Evolutionary conservation across 1,140 invertebrate genomes (phyloP), one percentile per base, ranked within the genome.

Genomic region (Hylyphantes graminicola): DNA sequence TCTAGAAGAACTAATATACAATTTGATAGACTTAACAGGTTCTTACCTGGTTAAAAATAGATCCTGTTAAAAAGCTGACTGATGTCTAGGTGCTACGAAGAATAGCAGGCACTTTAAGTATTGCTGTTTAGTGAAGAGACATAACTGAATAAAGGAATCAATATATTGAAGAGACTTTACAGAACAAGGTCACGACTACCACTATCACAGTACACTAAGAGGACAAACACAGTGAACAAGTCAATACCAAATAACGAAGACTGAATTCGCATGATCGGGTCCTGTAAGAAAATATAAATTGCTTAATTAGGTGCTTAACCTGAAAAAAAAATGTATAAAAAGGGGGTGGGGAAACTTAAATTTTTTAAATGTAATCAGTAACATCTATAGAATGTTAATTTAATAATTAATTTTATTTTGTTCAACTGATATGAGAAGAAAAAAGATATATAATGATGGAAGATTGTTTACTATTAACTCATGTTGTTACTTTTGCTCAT

Each of bases 61-160:
- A 35, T 35, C 1, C 35, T 35, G 2, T 35, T 35, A 35, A 5
- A 35, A 35, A 35, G 35, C 35, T 35, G 5, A 35, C 35, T 35
- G 35, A 35, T 35, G 35, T 35, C 35, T 35, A 35, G 35, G 35
- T 35, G 35, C 35, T 35, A 35, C 5, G 35, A 35, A 15, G 11
- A 67, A 13, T 7, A 76, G n/a, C 50, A 81, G 79, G 79, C 79
- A 81, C 79, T 81, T 81, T 17, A 78, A 50, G 64, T 55, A n/a
- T 13, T n/a, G 3, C 35, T n/a, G 55, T 35, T 54, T 11, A 15
- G 54, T 53, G 11, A 53, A 53, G 54, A 70, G 50, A 70, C 19
- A 53, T 70, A 70, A 70, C 68, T 53, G n/a, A 70, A 17, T 53
- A 53, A 53, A 53, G 48, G n/a, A 53, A 70, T 13, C 9, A 70